Conservation (phyloP, 1,140 invertebrate genomes). For the Ectropis grisescens region DNA sequence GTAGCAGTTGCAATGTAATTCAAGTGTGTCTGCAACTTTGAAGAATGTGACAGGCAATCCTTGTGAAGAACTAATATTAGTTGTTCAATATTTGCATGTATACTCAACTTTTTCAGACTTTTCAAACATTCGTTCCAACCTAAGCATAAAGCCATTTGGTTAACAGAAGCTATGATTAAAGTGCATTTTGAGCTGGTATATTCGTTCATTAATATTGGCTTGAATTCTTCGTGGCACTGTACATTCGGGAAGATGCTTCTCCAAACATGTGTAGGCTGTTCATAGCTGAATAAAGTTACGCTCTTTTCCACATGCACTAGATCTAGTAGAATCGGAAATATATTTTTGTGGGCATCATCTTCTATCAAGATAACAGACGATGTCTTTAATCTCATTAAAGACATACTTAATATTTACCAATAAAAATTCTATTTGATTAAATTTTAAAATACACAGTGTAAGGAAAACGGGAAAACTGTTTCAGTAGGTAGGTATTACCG, state of each 20-base stretch:
- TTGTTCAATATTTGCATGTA: conserved; percentile 39
- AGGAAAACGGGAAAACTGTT: too few relatives aligned
- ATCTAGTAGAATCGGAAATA: conserved; percentile 34
- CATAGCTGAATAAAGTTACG: conserved; percentile 43
- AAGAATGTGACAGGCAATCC: conserved; percentile 54
- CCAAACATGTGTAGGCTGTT: conserved; percentile 48
- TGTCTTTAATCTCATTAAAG: conserved; percentile 40
- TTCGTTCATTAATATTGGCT: conserved; percentile 13
- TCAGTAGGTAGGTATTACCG: too few relatives aligned
- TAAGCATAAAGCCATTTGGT: conserved; percentile 47
- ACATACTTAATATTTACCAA: conserved; percentile 19
- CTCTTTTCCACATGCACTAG: conserved; percentile 23
- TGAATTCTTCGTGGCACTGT: conserved; percentile 23
- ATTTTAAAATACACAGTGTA: too few relatives aligned
- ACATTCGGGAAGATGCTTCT: conserved; percentile 32
- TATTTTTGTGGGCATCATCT: conserved; percentile 44
- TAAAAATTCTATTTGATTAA: neutral
- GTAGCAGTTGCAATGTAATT: conserved; percentile 59
- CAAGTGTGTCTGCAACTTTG: conserved; percentile 55
- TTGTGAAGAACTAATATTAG: conserved; percentile 63
- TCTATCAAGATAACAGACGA: conserved; percentile 39
- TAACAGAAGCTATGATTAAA: conserved; percentile 56
- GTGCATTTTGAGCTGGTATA: conserved; percentile 21
- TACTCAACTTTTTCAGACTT: conserved; percentile 24
- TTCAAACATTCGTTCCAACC: conserved; percentile 41